Evolutionary conservation across 2,113 vertebrate genomes (phyloP).

Genomic region (Dipodomys spectabilis): DNA sequence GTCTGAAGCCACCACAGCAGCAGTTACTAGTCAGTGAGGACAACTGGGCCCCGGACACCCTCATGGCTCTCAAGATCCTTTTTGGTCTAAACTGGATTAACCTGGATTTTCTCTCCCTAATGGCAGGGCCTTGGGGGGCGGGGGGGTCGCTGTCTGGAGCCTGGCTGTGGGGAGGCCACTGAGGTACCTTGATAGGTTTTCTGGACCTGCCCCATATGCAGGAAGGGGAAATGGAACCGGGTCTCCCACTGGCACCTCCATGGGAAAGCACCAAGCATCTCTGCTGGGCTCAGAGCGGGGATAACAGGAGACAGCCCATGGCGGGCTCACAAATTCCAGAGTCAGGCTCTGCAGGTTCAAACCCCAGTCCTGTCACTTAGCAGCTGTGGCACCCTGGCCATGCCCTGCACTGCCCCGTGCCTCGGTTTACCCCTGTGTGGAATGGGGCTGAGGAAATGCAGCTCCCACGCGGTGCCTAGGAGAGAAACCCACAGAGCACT

Average conservation of each 20-base stretch:
- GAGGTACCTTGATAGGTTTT: background rate
- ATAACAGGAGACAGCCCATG: too few species aligned
- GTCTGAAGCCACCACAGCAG: background rate
- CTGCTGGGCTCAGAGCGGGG: background rate
- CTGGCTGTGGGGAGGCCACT: background rate
- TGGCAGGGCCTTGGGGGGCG: too few species aligned
- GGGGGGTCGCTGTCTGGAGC: background rate
- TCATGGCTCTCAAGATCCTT: background rate
- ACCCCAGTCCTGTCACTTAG: background rate
- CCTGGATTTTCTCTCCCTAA: background rate
- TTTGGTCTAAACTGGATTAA: background rate
- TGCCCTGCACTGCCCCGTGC: background rate
- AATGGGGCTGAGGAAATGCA: background rate
- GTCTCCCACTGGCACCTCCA: background rate
- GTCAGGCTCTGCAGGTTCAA: background rate
- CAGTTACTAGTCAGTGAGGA: background rate
- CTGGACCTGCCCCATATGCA: background rate
- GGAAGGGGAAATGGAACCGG: background rate
- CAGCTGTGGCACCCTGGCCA: background rate
- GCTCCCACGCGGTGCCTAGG: background rate
- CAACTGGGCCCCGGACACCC: background rate
- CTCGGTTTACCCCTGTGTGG: background rate
- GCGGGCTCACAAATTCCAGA: background rate
- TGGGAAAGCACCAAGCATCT: background rate
- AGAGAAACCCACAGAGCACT: too few species aligned